Evolutionary conservation across 2,113 vertebrate genomes (phyloP).

Genomic region (Aegithalos caudatus): DNA sequence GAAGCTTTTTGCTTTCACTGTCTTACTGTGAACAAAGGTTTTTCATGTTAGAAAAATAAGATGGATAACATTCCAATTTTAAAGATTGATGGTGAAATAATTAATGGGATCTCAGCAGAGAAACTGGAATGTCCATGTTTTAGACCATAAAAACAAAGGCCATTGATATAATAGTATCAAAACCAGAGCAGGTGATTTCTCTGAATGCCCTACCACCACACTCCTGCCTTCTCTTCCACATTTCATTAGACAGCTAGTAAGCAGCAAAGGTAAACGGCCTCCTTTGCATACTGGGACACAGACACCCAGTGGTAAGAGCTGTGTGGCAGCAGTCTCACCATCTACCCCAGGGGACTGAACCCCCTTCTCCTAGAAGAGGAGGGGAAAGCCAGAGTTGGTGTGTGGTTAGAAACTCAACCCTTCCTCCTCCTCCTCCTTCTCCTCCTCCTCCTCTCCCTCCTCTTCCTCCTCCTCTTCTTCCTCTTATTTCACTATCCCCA

Average conservation of each 20-base stretch:
- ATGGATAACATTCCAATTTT: not conserved
- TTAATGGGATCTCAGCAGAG: not conserved
- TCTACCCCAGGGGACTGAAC: rapidly evolving
- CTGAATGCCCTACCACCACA: not conserved
- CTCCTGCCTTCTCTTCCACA: not conserved
- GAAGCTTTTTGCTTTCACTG: not conserved
- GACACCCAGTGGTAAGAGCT: not conserved
- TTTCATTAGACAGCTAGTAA: not conserved
- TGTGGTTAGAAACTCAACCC: not conserved
- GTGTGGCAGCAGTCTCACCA: not conserved
- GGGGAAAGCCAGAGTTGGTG: rapidly evolving
- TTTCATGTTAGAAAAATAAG: not conserved
- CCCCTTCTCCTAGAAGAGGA: not conserved
- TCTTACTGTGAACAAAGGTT: not conserved
- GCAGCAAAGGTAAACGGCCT: not conserved
- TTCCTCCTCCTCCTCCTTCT: too few relatives aligned
- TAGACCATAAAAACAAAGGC: not conserved
- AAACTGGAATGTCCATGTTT: not conserved
- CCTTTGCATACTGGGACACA: not conserved
- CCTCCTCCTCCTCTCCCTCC: too few relatives aligned
- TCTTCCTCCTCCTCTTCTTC: too few relatives aligned
- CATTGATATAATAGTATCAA: not conserved
- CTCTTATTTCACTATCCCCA: not conserved
- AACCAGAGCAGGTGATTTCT: not conserved
- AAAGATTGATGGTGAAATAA: not conserved